phyloP scores from a whole-genome alignment of 2,113 vertebrate species.

The Amphiprion ocellaris region DNA sequence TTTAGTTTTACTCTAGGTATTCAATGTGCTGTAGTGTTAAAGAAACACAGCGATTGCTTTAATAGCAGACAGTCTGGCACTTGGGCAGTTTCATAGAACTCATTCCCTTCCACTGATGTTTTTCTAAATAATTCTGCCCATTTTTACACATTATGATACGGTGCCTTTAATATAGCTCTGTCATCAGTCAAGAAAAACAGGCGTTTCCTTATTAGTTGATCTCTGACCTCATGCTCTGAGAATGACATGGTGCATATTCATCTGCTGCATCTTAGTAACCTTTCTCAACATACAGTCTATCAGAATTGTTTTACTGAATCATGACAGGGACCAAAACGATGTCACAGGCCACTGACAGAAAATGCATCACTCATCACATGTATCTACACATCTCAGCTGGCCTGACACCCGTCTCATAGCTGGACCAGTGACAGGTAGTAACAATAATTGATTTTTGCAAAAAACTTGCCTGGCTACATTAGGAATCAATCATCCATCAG shows the following conservation, averaged over 20 bases:
- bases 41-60: too few species aligned
- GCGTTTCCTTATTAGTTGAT: conserved; percentile 16
- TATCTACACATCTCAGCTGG: neutral
- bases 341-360: conserved; percentile 28
- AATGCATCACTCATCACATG: neutral
- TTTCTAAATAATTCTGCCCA: neutral
- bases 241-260: conserved; percentile 38
- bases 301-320: conserved; percentile 35
- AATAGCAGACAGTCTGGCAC: too few species aligned
- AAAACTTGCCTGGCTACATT: neutral
- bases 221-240: neutral
- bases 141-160: neutral
- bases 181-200: conserved; percentile 25
- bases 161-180: neutral
- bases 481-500: neutral
- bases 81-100: too few species aligned
- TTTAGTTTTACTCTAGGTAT: too few species aligned
- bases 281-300: conserved; percentile 6
- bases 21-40: too few species aligned
- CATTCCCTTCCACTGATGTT: neutral
- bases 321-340: conserved; percentile 42
- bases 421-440: conserved; percentile 22
- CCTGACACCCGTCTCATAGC: conserved; percentile 14
- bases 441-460: conserved; percentile 4
- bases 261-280: conserved; percentile 14